A percentile compares a stretch with the other conserved stretches of the same genome.
These are phyloP conservation scores for Drosophila nikananu DNA, from an alignment of 1,140 invertebrate genomes.

Conservation along the genomic window DNA sequence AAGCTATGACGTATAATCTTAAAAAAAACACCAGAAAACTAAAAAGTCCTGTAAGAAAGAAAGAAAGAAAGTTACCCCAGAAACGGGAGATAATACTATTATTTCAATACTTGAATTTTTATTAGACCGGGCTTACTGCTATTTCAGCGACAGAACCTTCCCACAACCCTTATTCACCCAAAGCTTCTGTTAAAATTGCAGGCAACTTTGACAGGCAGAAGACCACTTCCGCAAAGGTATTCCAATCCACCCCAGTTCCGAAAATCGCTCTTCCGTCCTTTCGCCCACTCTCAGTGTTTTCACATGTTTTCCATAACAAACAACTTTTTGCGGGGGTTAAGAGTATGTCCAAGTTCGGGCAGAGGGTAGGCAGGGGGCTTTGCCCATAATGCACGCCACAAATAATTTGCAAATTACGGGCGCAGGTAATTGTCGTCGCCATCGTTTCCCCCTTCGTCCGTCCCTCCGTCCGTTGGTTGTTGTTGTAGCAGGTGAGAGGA, in stretches of 20 bases:
- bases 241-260: neutral
- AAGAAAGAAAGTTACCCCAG: too few species aligned
- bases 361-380: conserved; percentile 10
- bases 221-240: conserved; percentile 39
- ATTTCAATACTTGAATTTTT: neutral
- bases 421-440: conserved; percentile 65
- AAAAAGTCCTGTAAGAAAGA: too few species aligned
- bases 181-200: conserved; percentile 22
- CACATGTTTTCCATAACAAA: conserved; percentile 65
- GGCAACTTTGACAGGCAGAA: conserved; percentile 9
- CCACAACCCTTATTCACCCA: neutral
- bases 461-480: conserved; percentile 1
- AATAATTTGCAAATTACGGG: conserved; percentile 73
- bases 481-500: conserved; percentile 50
- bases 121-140: neutral
- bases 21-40: too few species aligned
- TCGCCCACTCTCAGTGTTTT: conserved; percentile 16
- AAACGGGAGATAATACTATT: neutral
- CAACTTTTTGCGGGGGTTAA: conserved; percentile 28
- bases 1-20: neutral
- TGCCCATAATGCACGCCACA: conserved; percentile 53
- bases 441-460: neutral
- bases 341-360: neutral
- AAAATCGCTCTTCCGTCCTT: neutral
- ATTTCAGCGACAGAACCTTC: neutral